phyloP scores from a whole-genome alignment of 35 echinoderm and acorn worm genomes.

The Apostichopus japonicus region DNA sequence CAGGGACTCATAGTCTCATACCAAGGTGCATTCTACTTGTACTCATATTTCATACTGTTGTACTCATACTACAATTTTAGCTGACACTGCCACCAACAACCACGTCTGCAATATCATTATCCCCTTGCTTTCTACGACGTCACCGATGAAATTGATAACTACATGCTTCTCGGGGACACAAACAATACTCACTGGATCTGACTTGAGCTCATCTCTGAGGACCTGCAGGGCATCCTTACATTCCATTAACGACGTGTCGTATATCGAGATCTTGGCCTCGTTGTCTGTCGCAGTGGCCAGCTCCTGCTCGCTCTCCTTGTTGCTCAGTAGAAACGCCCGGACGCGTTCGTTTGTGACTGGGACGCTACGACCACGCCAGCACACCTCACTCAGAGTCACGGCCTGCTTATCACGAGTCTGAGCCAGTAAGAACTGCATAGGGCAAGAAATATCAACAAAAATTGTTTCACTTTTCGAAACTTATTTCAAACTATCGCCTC shows the following conservation, averaged over 20 bases:
- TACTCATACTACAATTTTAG: too few relatives aligned
- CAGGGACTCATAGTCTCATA: too few relatives aligned
- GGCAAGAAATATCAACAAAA: background rate
- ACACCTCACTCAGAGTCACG: conserved; percentile 91
- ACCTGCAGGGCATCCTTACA: conserved; percentile 96
- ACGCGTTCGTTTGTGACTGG: conserved; percentile 88
- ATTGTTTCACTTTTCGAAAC: too few relatives aligned
- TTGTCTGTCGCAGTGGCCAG: conserved; percentile 64
- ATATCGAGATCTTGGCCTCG: conserved; percentile 90
- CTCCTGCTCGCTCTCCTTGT: conserved; percentile 92
- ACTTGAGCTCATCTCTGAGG: conserved; percentile 86
- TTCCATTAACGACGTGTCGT: conserved; percentile 94
- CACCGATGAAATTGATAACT: too few relatives aligned
- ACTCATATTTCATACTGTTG: too few relatives aligned
- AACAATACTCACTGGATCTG: conserved; percentile 83
- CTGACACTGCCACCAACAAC: too few relatives aligned
- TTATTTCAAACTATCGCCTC: too few relatives aligned
- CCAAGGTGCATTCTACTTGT: too few relatives aligned
- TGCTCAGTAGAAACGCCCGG: conserved; percentile 78
- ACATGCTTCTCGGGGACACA: too few relatives aligned
- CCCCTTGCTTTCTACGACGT: too few relatives aligned
- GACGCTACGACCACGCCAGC: conserved; percentile 91
- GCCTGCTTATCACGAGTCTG: conserved; percentile 98
- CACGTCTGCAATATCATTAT: too few relatives aligned
- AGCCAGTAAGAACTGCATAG: conserved; percentile 73